phyloP scores from a whole-genome alignment of 2,797 vertebrate species.

The Ambastaia sidthimunki region DNA sequence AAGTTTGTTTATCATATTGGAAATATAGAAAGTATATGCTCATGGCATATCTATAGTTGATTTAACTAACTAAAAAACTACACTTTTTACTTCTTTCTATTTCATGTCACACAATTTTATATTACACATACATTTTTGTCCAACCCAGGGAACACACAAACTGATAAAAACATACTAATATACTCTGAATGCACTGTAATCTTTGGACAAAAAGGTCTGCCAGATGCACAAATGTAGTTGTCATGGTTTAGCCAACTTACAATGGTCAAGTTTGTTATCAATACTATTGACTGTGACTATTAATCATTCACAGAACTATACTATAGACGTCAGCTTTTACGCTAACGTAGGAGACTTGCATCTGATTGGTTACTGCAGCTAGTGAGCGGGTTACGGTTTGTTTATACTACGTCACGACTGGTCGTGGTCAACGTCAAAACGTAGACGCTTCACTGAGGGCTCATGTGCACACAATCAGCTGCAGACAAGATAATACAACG shows the following conservation, averaged over 20 bases:
- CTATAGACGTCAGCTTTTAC: not conserved
- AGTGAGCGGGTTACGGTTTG: not conserved
- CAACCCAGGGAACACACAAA: too few relatives aligned
- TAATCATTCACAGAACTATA: not conserved
- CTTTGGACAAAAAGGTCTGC: too few relatives aligned
- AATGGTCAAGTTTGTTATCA: not conserved
- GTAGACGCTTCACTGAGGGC: not conserved
- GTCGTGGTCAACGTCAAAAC: too few relatives aligned
- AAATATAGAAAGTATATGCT: not conserved
- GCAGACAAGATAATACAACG: not conserved
- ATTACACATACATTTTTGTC: too few relatives aligned
- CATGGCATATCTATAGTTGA: not conserved
- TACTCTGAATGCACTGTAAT: too few relatives aligned
- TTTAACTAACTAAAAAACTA: not conserved
- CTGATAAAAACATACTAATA: too few relatives aligned
- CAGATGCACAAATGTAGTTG: too few relatives aligned
- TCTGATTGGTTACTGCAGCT: not conserved
- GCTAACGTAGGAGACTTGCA: not conserved
- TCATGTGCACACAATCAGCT: not conserved
- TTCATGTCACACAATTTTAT: too few relatives aligned
- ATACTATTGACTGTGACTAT: not conserved
- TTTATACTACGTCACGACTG: conserved; percentile 21
- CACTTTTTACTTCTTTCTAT: too few relatives aligned
- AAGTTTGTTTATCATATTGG: not conserved
- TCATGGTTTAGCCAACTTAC: too few relatives aligned